phyloP scores from a whole-genome alignment of 2,113 vertebrate species.

The Epinephelus moara region DNA sequence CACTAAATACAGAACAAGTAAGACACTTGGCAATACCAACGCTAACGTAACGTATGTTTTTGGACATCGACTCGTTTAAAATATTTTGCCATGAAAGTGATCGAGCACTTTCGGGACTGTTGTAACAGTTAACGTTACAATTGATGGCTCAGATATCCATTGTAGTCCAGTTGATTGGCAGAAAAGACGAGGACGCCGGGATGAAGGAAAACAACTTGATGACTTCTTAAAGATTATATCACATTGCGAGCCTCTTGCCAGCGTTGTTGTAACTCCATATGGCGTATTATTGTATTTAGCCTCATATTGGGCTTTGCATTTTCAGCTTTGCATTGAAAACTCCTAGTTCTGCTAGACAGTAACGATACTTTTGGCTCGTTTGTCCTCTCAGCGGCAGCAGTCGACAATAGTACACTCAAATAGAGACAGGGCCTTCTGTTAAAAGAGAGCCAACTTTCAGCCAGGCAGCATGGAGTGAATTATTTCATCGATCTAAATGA shows the following conservation, averaged over 20 bases:
- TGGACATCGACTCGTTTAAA: neutral
- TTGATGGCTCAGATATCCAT: neutral
- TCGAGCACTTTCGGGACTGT: neutral
- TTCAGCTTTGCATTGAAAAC: no score
- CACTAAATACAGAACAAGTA: neutral
- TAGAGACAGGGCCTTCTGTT: neutral
- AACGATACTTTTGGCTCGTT: neutral
- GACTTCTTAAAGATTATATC: constrained; percentile 23
- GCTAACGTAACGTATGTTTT: neutral
- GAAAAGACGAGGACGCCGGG: constrained; percentile 12
- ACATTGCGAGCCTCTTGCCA: neutral
- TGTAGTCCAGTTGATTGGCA: constrained; percentile 24
- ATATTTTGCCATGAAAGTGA: neutral
- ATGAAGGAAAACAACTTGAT: constrained; percentile 46
- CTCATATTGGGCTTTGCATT: neutral
- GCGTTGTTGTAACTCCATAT: neutral
- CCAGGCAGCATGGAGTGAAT: neutral
- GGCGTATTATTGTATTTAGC: neutral
- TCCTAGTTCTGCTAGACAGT: neutral
- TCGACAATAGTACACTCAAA: neutral
- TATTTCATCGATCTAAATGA: neutral
- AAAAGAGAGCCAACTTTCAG: neutral
- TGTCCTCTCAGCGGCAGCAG: constrained; percentile 5
- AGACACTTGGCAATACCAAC: neutral
- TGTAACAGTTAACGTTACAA: neutral